Evolutionary conservation across 2,797 vertebrate genomes (phyloP), one percentile per base, ranked within the genome.

Genomic region (Pantherophis vulpinus): DNA sequence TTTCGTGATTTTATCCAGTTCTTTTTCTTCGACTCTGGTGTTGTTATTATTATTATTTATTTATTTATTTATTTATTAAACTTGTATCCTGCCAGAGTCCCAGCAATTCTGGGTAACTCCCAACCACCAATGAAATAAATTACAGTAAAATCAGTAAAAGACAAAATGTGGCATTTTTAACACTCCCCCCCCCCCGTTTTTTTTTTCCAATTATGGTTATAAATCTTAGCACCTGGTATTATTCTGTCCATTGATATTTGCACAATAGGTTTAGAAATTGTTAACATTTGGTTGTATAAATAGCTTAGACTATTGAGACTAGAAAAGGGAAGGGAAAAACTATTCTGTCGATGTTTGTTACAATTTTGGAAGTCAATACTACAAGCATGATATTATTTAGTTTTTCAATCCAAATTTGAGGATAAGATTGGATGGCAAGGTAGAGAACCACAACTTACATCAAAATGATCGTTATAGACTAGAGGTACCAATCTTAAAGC

Each of bases 111-210:
- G 42, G 42, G 74, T 83, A 42, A 83, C 10, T 47, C 37, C 25
- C 42, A 83, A 83, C 74, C 74, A 83, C 5, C 20, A 47, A 47
- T 25, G 42, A 79, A 42, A 79, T 23, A 47, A 83, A 83, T 83
- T 25, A 25, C 74, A 25, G 42, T 83, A 47, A 83, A 47, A 47
- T 47, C 42, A 5, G 20, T 83, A 47, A 47, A 74, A 10, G 74
- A 47, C 4, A 47, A 83, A 83, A 83, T 23, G 9, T 25, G 42
- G 20, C 10, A 5, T 25, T 47, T 42, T 47, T 79, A 47, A 79
- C 2, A 20, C 3, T 47, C 1, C 1, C 18, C 20, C 1, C 20
- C 1, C 37, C 20, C 18, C 8, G 1, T 0, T 12, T 83, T 79
- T 83, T 79, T 47, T 4, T 13, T 0, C 54, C 56, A 58, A 83